phyloP scores from a whole-genome alignment of 2,113 vertebrate species.

The Phycodurus eques region DNA sequence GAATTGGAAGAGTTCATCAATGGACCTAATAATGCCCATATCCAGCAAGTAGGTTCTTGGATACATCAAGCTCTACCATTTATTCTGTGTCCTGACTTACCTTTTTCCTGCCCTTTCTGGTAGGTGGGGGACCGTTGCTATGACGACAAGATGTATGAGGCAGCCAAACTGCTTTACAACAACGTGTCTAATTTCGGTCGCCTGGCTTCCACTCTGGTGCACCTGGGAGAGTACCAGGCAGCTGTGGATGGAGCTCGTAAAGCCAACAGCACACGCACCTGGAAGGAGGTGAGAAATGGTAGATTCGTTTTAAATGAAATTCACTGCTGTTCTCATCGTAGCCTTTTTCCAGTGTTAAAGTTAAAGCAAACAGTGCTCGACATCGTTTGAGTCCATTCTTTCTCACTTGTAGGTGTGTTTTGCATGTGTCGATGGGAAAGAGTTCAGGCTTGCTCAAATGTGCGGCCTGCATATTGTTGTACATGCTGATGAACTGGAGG shows the following conservation, averaged over 20 bases:
- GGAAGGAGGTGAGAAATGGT: conserved; percentile 86
- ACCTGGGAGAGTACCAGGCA: conserved; percentile 96
- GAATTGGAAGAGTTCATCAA: conserved; percentile 99
- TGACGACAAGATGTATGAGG: conserved; percentile 98
- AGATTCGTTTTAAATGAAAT: not conserved
- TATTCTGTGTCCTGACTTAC: not conserved
- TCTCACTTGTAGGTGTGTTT: conserved; percentile 86
- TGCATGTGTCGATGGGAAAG: conserved; percentile 96
- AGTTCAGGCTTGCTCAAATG: conserved; percentile 97
- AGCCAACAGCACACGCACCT: conserved; percentile 97
- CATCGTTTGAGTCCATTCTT: not conserved
- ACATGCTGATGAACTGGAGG: conserved; percentile 96
- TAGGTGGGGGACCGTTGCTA: conserved; percentile 98
- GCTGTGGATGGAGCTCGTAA: conserved; percentile 97
- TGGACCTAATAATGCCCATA: conserved; percentile 97
- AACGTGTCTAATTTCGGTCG: conserved; percentile 98
- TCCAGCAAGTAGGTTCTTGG: conserved; percentile 86
- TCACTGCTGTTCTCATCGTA: not conserved
- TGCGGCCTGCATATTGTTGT: conserved; percentile 98
- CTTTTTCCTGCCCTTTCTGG: not conserved
- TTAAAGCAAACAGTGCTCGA: not conserved
- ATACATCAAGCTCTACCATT: not conserved
- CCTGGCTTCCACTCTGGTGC: conserved; percentile 93
- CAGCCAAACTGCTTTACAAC: conserved; percentile 95
- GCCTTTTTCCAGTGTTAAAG: not conserved